These are phyloP conservation scores for Brachypodius melanocephalos DNA, from an alignment of 2,113 vertebrate species.

Conservation along the genomic window DNA sequence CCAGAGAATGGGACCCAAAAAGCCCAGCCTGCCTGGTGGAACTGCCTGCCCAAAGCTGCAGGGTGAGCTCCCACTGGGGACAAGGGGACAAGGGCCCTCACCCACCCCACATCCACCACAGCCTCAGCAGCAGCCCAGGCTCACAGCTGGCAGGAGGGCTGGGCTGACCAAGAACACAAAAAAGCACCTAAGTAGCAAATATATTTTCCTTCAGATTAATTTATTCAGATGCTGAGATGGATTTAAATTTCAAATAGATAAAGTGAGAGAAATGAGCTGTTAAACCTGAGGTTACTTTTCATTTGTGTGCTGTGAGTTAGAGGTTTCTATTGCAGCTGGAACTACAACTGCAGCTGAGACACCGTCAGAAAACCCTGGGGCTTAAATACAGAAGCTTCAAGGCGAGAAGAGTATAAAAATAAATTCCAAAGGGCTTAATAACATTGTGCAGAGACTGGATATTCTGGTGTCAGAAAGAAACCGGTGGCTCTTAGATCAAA, in stretches of 20 bases:
- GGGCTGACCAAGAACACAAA: neutral
- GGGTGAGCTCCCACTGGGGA: neutral
- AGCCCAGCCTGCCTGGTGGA: neutral
- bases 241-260: conserved; percentile 39
- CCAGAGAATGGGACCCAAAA: neutral
- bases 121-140: neutral
- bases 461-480: conserved; percentile 48
- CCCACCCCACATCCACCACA: neutral
- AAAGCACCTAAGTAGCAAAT: neutral
- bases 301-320: neutral
- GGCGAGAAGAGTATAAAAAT: conserved; percentile 51
- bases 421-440: conserved; percentile 61
- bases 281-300: conserved; percentile 7
- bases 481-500: conserved; percentile 47
- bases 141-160: neutral
- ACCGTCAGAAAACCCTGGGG: conserved; percentile 42
- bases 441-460: conserved; percentile 31
- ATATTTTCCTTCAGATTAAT: neutral
- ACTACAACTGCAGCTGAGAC: neutral
- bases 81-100: neutral
- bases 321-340: conserved; percentile 22
- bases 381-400: conserved; percentile 54
- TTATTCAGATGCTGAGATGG: neutral
- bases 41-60: accelerated
- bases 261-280: conserved; percentile 11